phyloP scores from a whole-genome alignment of 2,888 invertebrate species.

The Campopleginae sp. region DNA sequence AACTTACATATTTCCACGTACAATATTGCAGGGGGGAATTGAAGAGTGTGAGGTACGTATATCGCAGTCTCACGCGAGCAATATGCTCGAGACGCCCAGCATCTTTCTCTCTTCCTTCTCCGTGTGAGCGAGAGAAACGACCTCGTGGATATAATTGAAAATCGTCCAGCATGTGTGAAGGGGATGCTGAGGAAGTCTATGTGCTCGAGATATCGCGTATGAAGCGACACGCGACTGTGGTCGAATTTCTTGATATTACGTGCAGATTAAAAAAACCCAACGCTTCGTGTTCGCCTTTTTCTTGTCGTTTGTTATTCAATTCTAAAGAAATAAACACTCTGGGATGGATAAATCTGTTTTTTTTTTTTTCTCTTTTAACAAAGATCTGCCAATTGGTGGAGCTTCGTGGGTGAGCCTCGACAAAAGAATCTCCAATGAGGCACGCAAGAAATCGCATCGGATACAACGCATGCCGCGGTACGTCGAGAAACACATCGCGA shows the following conservation, averaged over 20 bases:
- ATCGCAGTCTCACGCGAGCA: slow-evolving; percentile 68
- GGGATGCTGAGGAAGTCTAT: slow-evolving; percentile 23
- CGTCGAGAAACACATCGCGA: slow-evolving; percentile 57
- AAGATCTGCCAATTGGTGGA: background rate
- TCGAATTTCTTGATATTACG: slow-evolving; percentile 62
- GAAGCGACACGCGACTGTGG: slow-evolving; percentile 10
- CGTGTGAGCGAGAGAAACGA: slow-evolving; percentile 46
- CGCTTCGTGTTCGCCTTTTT: slow-evolving; percentile 12
- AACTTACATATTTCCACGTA: slow-evolving; percentile 73
- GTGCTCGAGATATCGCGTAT: slow-evolving; percentile 32
- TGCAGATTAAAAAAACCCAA: slow-evolving; percentile 31
- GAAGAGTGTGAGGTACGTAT: slow-evolving; percentile 64
- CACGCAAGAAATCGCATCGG: slow-evolving; percentile 29
- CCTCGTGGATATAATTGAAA: slow-evolving; percentile 68
- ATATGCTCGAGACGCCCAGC: slow-evolving; percentile 66
- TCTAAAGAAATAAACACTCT: background rate
- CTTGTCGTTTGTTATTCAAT: slow-evolving; percentile 2
- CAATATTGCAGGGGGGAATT: slow-evolving; percentile 69
- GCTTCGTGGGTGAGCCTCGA: slow-evolving; percentile 45
- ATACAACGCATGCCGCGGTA: slow-evolving; percentile 18
- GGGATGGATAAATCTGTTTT: background rate
- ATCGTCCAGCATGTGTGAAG: slow-evolving; percentile 64
- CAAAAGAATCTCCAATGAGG: slow-evolving; percentile 20
- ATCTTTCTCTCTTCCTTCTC: slow-evolving; percentile 37
- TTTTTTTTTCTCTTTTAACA: slow-evolving; percentile 35